phyloP scores from a whole-genome alignment of 2,797 vertebrate species.

The Psittacula derbiana region DNA sequence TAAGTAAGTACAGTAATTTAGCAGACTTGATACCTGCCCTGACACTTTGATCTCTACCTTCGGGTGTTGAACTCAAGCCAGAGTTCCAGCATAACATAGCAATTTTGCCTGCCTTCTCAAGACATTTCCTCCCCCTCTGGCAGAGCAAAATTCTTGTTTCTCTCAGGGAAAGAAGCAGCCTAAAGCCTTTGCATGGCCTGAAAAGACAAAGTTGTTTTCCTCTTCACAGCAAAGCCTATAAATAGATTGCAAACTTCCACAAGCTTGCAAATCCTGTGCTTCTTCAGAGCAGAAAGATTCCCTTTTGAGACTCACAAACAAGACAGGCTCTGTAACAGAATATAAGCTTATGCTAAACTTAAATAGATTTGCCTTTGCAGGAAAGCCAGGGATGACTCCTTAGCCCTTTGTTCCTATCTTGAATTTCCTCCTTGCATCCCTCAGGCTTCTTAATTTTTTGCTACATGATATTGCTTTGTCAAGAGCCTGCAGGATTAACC shows the following conservation, averaged over 20 bases:
- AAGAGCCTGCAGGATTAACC: slow-evolving; percentile 35
- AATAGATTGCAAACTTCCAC: slow-evolving; percentile 30
- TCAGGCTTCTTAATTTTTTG: slow-evolving; percentile 30
- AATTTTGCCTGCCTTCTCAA: background rate
- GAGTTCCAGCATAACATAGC: background rate
- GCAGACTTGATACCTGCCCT: background rate
- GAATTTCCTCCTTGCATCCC: slow-evolving; percentile 43
- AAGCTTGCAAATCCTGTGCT: slow-evolving; percentile 19
- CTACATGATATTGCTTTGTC: background rate
- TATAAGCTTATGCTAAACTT: slow-evolving; percentile 57
- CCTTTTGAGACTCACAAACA: slow-evolving; percentile 39
- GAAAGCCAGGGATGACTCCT: background rate
- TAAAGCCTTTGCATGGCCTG: background rate
- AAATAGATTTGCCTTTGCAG: slow-evolving; percentile 37
- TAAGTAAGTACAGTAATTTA: background rate
- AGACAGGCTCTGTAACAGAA: slow-evolving; percentile 26
- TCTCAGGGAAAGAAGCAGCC: background rate
- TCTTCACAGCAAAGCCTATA: slow-evolving; percentile 36
- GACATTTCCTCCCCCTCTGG: background rate
- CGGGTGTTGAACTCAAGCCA: background rate
- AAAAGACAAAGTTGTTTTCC: slow-evolving; percentile 36
- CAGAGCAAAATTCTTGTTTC: background rate
- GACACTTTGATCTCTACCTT: background rate
- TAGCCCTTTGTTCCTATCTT: slow-evolving; percentile 45
- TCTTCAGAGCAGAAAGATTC: slow-evolving; percentile 13